Base-by-base conservation (phyloP, 1,140 invertebrate genomes). In the Steinernema feltiae region DNA sequence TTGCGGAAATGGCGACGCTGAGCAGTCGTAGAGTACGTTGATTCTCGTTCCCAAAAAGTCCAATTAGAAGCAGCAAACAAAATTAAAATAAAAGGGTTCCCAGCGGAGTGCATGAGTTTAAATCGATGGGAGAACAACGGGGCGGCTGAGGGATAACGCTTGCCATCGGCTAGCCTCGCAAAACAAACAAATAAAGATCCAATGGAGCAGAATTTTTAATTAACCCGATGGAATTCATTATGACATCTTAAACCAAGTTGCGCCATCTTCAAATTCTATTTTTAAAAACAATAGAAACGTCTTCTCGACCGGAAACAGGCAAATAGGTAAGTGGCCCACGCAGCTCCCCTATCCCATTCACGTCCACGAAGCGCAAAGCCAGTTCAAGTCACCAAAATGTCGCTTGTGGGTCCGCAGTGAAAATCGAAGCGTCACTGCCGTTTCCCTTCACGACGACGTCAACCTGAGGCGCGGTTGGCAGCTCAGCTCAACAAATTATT, bases 101-200 rank as follows among this genome's bases (percentile, higher is more conserved):
- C 2, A 15, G 15, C 7, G 15, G 53, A 27, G 53, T n/a, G 24
- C 24, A 27, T 63, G 53, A 63, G 53, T 7, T 63, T 63, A 63
- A 27, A 63, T 63, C 53, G 53, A 63, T 63, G 53, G 53, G 24
- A 41, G 35, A 41, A 41, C 35, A 41, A 41, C 35, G 35, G 35
- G 35, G 35, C 35, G 7, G 35, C 35, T 18, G 35, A 41, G 35
- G 35, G 18, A n/a, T n/a, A 21, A 63, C 53, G 53, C 24, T 7
- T 7, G 41, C 41, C n/a, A n/a, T 46, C 41, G 7, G 41, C 41
- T 12, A n/a, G 15, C 15, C 53, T 63, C 53, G 15, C 15, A 63
- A 63, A 63, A 63, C 53, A 63, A 63, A 63, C 53, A 63, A 63
- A 63, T 63, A 63, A 63, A 63, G 53, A 46, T 21, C 24, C 7